phyloP scores from a whole-genome alignment of 2,113 vertebrate genomes.

The Oreochromis niloticus region DNA sequence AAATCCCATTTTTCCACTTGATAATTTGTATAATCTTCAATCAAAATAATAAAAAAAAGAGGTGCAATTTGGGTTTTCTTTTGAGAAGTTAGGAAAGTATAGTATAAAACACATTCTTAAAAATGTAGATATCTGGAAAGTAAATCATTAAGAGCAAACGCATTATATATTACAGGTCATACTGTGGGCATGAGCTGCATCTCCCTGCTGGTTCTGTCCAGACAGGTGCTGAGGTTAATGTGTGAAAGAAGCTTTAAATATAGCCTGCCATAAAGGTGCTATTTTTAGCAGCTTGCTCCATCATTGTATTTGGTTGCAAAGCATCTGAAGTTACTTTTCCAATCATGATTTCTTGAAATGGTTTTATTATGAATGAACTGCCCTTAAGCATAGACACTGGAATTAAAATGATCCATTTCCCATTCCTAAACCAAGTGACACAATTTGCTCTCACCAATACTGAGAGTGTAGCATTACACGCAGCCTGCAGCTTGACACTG shows the following conservation, averaged over 20 bases:
- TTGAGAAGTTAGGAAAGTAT: neutral
- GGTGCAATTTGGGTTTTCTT: neutral
- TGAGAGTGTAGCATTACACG: neutral
- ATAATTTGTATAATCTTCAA: neutral
- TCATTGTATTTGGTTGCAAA: slow-evolving; percentile 18
- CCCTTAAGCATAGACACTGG: neutral
- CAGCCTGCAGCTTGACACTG: slow-evolving; percentile 41
- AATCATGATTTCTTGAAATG: neutral
- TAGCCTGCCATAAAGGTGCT: slow-evolving; percentile 38
- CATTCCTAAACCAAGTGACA: neutral
- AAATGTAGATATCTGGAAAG: neutral
- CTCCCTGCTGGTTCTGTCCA: neutral
- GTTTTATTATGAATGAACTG: neutral
- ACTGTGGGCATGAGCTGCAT: neutral
- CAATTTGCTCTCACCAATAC: neutral
- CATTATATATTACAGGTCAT: neutral
- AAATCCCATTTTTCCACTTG: neutral
- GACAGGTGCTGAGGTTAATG: slow-evolving; percentile 35
- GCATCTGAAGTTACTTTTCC: neutral
- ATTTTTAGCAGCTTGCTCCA: slow-evolving; percentile 29
- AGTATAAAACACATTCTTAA: neutral
- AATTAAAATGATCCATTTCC: neutral
- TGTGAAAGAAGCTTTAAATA: slow-evolving; percentile 25
- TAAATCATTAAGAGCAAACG: neutral
- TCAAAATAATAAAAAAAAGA: rapidly evolving